Evolutionary conservation across 2,888 invertebrate genomes (phyloP).

Genomic region (Drosophila mimetica): DNA sequence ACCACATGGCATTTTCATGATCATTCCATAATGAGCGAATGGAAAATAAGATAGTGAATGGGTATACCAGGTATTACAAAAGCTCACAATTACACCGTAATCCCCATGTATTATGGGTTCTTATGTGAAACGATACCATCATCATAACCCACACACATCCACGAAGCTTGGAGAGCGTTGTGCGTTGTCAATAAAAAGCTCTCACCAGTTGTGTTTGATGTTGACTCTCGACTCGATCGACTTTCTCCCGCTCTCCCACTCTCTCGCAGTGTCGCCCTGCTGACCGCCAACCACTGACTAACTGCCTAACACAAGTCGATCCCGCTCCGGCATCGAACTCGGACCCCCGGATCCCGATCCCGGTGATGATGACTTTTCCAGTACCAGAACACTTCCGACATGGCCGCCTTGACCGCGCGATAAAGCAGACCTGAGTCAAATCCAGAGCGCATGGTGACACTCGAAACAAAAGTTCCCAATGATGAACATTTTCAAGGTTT

Average conservation of each 20-base stretch:
- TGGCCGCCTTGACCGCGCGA: constrained; percentile 58
- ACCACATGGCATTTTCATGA: constrained; percentile 18
- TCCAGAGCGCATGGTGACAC: constrained; percentile 32
- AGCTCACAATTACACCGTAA: constrained; percentile 40
- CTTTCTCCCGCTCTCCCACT: constrained; percentile 18
- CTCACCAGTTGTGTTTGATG: constrained; percentile 58
- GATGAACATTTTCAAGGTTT: too few species aligned
- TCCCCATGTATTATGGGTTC: constrained; percentile 38
- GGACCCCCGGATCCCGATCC: constrained; percentile 26
- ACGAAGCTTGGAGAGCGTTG: constrained; percentile 22
- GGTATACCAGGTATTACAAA: constrained; percentile 11
- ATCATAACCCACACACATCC: constrained; percentile 22
- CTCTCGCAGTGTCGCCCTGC: constrained; percentile 33
- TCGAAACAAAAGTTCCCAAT: neutral
- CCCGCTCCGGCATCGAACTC: constrained; percentile 34
- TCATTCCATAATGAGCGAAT: constrained; percentile 1
- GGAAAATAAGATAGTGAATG: constrained; percentile 24
- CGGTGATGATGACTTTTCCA: constrained; percentile 5
- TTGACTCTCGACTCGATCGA: constrained; percentile 19
- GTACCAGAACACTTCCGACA: constrained; percentile 46
- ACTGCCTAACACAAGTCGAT: constrained; percentile 49
- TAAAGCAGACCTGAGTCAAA: constrained; percentile 49
- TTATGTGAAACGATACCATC: constrained; percentile 41
- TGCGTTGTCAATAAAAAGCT: constrained; percentile 49
- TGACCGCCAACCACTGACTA: constrained; percentile 54